Evolutionary conservation across 1,140 invertebrate genomes (phyloP).

Genomic region (Cylas formicarius): DNA sequence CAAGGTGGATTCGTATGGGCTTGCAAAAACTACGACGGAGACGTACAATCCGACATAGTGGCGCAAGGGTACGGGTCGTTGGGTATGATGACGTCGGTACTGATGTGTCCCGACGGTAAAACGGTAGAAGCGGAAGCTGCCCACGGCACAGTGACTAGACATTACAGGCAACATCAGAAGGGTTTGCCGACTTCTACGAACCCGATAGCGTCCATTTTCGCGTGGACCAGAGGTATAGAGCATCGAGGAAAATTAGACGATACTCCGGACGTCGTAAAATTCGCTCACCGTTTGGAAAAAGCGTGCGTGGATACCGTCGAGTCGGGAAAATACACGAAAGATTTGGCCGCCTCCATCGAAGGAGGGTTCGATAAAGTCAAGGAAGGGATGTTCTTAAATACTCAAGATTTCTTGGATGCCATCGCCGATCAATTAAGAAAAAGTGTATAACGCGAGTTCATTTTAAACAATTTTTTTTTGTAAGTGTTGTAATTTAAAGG

Average conservation of each 20-base stretch:
- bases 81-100: constrained; percentile 87
- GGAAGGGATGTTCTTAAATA: constrained; percentile 74
- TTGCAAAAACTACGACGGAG: constrained; percentile 89
- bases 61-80: constrained; percentile 82
- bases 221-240: constrained; percentile 78
- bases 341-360: constrained; percentile 82
- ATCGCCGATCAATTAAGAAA: constrained; percentile 68
- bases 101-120: constrained; percentile 86
- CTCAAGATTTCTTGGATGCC: constrained; percentile 78
- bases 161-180: constrained; percentile 76
- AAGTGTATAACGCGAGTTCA: too few species aligned
- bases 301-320: constrained; percentile 84
- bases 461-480: too few species aligned
- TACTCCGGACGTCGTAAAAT: constrained; percentile 61
- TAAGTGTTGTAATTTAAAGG: too few species aligned
- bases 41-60: constrained; percentile 84
- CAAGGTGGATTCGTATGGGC: constrained; percentile 84
- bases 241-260: constrained; percentile 78
- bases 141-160: constrained; percentile 85
- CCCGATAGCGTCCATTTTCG: constrained; percentile 87
- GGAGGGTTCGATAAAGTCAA: constrained; percentile 70
- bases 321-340: constrained; percentile 85
- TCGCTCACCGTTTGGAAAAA: constrained; percentile 47
- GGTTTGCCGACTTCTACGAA: constrained; percentile 82
- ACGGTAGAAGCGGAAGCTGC: constrained; percentile 88